Evolutionary conservation across 1,140 invertebrate species (phyloP), one percentile per base, ranked within the genome.

Genomic region (Heterodera schachtii): DNA sequence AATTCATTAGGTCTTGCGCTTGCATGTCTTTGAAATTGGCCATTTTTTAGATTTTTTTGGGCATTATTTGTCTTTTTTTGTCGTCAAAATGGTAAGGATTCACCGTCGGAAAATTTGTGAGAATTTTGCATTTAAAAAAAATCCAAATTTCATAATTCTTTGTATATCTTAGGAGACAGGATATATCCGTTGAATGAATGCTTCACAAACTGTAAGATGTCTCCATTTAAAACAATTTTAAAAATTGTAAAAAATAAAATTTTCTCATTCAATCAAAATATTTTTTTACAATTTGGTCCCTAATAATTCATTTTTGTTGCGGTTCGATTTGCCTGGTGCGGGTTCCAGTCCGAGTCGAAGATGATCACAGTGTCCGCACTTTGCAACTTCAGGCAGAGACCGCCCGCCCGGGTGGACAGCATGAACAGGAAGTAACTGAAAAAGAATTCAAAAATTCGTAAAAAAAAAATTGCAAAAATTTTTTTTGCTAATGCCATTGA

Each of bases 331-430:
- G 82, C 81, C 81, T 83, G 82, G 92, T 99, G 97, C 66, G 97
- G 97, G 92, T 99, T 99, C 97, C 97, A 99, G 91, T 99, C 97
- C 1, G 96, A 98, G 91, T 99, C 97, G 90, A 98, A 99, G 81
- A 99, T 98, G 82, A 99, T 93, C 73, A 99, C 97, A 41, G 97
- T 98, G 90, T 99, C 97, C 9, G 97, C 97, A 73, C 95, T 94
- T 91, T 98, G 97, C 78, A 99, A 91, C 93, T 99, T 99, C 69
- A 99, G 93, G 82, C 97, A 97, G 21, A 99, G 92, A 85, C 97
- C 97, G 86, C 97, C 97, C 84, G 97, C 97, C 87, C 97, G 93
- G 3, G 97, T 99, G 3, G 95, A 97, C 81, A 99, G 91, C 86
- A 99, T 91, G 91, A 99, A 99, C 73, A 99, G 93, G 90, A 98